phyloP scores from a whole-genome alignment of 2,888 invertebrate genomes.

The Anticlea derivata region DNA sequence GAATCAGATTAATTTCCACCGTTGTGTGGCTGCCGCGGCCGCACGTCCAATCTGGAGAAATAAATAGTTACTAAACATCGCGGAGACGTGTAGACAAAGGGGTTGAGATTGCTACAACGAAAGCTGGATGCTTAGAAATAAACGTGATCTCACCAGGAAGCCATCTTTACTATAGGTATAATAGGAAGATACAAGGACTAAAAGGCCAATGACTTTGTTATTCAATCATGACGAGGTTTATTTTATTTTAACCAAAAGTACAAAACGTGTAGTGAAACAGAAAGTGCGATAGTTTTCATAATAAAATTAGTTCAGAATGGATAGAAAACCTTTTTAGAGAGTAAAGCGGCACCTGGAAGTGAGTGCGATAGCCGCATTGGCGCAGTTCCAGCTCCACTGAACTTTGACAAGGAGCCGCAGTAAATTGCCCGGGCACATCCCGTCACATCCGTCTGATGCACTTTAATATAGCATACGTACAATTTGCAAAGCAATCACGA shows the following conservation, averaged over 20 bases:
- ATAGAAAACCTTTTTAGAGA: constrained; percentile 35
- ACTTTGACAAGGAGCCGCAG: constrained; percentile 74
- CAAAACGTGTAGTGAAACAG: too few species aligned
- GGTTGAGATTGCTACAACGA: constrained; percentile 43
- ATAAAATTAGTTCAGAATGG: too few species aligned
- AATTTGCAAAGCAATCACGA: constrained; percentile 23
- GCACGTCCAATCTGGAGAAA: constrained; percentile 55
- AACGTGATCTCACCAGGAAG: constrained; percentile 73
- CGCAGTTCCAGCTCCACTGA: constrained; percentile 77
- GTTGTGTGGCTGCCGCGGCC: constrained; percentile 50
- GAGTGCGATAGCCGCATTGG: constrained; percentile 68
- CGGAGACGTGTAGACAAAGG: constrained; percentile 61
- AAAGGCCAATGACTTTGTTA: constrained; percentile 62
- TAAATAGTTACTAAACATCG: constrained; percentile 63
- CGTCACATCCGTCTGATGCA: constrained; percentile 51
- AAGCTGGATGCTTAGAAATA: constrained; percentile 56
- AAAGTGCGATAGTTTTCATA: too few species aligned
- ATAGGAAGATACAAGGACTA: constrained; percentile 57
- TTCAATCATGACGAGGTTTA: too few species aligned
- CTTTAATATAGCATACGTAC: constrained; percentile 33
- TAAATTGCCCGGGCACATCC: constrained; percentile 60
- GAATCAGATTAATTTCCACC: constrained; percentile 73
- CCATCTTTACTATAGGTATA: constrained; percentile 43
- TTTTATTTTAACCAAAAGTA: too few species aligned
- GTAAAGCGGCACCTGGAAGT: constrained; percentile 70